phyloP scores from a whole-genome alignment of 2,797 vertebrate species.

The Lagocephalus sceleratus region DNA sequence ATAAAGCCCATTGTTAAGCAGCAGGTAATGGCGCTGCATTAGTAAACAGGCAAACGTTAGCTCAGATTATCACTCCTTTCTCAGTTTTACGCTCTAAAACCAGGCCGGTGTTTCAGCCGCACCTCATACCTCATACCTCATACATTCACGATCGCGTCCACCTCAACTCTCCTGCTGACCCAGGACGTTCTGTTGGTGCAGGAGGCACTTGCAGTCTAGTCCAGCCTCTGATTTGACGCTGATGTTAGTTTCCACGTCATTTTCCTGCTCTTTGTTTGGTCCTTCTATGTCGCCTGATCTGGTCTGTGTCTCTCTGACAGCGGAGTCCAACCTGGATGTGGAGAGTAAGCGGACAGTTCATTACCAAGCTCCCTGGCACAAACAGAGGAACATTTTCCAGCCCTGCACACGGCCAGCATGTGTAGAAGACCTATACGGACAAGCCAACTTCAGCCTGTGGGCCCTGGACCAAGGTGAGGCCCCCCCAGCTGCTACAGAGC shows the following conservation, averaged over 20 bases:
- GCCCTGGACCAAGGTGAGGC: slow-evolving; percentile 80
- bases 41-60: slow-evolving; percentile 26
- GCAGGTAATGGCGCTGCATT: slow-evolving; percentile 22
- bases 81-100: slow-evolving; percentile 5
- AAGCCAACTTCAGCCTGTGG: slow-evolving; percentile 84
- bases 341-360: slow-evolving; percentile 91
- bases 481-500: background rate
- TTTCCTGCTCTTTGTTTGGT: background rate
- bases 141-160: too few relatives aligned
- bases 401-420: slow-evolving; percentile 86
- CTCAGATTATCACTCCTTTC: slow-evolving; percentile 18
- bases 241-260: background rate
- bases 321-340: slow-evolving; percentile 91
- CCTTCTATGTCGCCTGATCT: slow-evolving; percentile 1
- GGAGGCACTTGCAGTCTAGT: too few relatives aligned
- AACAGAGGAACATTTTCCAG: slow-evolving; percentile 88
- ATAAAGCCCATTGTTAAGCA: slow-evolving; percentile 41
- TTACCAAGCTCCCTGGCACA: slow-evolving; percentile 87
- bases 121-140: too few relatives aligned
- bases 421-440: slow-evolving; percentile 87
- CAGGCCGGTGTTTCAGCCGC: background rate
- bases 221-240: too few relatives aligned
- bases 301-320: slow-evolving; percentile 64
- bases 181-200: too few relatives aligned
- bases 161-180: too few relatives aligned